These are phyloP conservation scores for Operophtera brumata DNA, from an alignment of 2,888 invertebrate genomes.

Conservation along the genomic window DNA sequence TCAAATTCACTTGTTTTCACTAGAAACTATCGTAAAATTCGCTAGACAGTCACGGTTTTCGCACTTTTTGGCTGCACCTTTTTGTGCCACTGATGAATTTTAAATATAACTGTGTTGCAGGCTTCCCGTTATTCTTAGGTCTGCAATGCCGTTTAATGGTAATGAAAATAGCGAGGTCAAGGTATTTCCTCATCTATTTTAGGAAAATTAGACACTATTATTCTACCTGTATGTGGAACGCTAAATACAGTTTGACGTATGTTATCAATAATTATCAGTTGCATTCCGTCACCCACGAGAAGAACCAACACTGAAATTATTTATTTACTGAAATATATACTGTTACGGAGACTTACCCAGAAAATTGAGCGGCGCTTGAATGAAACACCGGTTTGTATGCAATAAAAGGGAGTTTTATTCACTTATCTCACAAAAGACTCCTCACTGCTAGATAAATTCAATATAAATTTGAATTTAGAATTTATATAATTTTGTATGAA, in stretches of 20 bases:
- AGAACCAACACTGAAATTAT: slow-evolving; percentile 23
- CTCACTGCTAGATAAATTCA: neutral
- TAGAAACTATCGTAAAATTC: neutral
- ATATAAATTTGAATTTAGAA: slow-evolving; percentile 2
- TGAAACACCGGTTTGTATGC: slow-evolving; percentile 34
- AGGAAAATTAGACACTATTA: slow-evolving; percentile 19
- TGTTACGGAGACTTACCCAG: slow-evolving; percentile 50
- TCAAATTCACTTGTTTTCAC: slow-evolving; percentile 1
- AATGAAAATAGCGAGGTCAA: slow-evolving; percentile 64
- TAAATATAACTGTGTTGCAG: neutral
- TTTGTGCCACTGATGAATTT: no score
- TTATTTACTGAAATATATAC: slow-evolving; percentile 26
- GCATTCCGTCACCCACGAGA: slow-evolving; percentile 21
- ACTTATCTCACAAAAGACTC: slow-evolving; percentile 27
- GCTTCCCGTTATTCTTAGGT: slow-evolving; percentile 31
- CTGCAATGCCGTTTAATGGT: slow-evolving; percentile 44
- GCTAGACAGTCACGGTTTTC: slow-evolving; percentile 11
- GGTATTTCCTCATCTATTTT: slow-evolving; percentile 54
- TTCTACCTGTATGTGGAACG: slow-evolving; percentile 3
- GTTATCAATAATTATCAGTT: slow-evolving; percentile 33
- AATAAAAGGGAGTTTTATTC: slow-evolving; percentile 37
- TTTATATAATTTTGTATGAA: slow-evolving; percentile 13
- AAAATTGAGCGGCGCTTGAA: slow-evolving; percentile 40
- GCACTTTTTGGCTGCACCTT: neutral
- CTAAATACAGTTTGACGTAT: slow-evolving; percentile 32